A percentile compares a stretch with the other conserved stretches of the same genome.
These are phyloP conservation scores for Manis crassicaudata DNA, from an alignment of 2,797 vertebrate genomes.

Conservation along the genomic window DNA sequence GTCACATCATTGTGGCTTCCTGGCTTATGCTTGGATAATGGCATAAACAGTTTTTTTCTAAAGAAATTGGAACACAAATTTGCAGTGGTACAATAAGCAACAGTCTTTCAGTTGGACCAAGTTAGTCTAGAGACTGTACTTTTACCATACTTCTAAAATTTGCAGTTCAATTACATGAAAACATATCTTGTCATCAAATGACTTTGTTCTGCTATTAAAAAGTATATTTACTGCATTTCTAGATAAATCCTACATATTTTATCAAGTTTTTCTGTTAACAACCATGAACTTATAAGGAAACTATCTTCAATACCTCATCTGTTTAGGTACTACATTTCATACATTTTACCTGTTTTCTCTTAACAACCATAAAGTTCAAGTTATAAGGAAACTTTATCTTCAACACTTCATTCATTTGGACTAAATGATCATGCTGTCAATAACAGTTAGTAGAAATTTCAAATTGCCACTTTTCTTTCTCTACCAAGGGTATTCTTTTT, in stretches of 20 bases:
- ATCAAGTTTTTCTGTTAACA: conserved; percentile 11
- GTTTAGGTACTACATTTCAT: conserved; percentile 30
- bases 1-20: conserved; percentile 32
- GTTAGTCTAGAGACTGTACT: background rate
- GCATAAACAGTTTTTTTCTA: background rate
- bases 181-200: background rate
- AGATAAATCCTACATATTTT: conserved; percentile 38
- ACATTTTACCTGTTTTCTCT: background rate
- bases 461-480: conserved; percentile 9
- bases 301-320: background rate
- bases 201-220: conserved; percentile 46
- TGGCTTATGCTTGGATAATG: conserved; percentile 21
- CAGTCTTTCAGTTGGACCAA: background rate
- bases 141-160: background rate
- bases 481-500: background rate
- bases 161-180: background rate
- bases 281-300: background rate
- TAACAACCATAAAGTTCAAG: background rate
- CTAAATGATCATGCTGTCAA: background rate
- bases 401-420: background rate
- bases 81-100: background rate
- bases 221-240: conserved; percentile 1
- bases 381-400: conserved; percentile 39
- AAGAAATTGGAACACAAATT: conserved; percentile 59
- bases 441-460: background rate